These are phyloP conservation scores for Plebejus argus DNA, from an alignment of 2,888 invertebrate genomes.

Conservation along the genomic window DNA sequence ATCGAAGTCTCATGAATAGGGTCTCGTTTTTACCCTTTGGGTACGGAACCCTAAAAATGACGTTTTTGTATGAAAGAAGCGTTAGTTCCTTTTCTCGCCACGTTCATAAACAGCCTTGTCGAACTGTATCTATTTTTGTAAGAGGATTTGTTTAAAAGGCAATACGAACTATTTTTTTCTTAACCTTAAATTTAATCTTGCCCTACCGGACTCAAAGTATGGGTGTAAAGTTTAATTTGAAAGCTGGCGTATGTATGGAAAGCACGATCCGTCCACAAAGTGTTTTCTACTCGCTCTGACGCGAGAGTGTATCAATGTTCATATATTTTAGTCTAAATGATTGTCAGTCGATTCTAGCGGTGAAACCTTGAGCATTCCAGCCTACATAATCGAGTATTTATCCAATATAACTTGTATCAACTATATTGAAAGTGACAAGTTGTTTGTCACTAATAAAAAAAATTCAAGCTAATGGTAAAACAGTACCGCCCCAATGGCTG, in stretches of 20 bases:
- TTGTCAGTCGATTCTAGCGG: slow-evolving; percentile 21
- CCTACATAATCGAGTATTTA: neutral
- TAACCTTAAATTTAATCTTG: neutral
- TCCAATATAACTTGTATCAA: neutral
- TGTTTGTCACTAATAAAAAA: neutral
- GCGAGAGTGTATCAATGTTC: slow-evolving; percentile 19
- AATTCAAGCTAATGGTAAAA: neutral
- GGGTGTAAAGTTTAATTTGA: neutral
- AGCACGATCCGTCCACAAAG: slow-evolving; percentile 67
- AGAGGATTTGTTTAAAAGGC: too few relatives aligned
- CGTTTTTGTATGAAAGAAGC: too few relatives aligned
- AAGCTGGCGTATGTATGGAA: slow-evolving; percentile 41
- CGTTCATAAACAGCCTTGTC: too few relatives aligned
- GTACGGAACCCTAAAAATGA: too few relatives aligned
- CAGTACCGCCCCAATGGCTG: neutral
- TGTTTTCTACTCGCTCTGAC: slow-evolving; percentile 48
- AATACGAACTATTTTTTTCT: neutral
- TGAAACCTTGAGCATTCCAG: neutral
- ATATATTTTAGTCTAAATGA: slow-evolving; percentile 31
- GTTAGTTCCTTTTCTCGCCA: too few relatives aligned
- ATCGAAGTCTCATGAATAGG: too few relatives aligned
- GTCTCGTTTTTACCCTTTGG: too few relatives aligned
- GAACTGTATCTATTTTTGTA: too few relatives aligned
- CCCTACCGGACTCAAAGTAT: neutral
- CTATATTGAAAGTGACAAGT: neutral